phyloP scores from a whole-genome alignment of 1,140 invertebrate genomes.

The Drosophila punjabiensis region DNA sequence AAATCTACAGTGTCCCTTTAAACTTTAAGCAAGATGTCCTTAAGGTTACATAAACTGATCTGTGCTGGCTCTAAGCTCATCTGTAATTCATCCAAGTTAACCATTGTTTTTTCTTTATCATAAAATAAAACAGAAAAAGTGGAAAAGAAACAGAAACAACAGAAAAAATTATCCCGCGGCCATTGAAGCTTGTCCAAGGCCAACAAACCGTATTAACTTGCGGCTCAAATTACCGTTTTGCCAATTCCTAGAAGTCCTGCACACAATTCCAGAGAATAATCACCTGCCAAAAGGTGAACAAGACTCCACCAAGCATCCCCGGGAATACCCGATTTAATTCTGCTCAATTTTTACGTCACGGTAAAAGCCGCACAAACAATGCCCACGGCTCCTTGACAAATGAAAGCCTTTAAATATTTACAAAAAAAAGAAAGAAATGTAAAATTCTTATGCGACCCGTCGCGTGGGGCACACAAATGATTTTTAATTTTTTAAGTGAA shows the following conservation, averaged over 20 bases:
- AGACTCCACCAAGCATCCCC: too few species aligned
- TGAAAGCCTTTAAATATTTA: conserved; percentile 73
- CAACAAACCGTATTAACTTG: conserved; percentile 15
- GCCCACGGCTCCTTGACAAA: conserved; percentile 41
- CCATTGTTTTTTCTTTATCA: neutral
- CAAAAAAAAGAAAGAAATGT: conserved; percentile 6
- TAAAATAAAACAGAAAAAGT: neutral
- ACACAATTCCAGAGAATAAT: conserved; percentile 15
- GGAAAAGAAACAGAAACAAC: neutral
- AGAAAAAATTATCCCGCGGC: neutral
- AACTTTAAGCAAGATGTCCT: neutral
- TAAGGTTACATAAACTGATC: neutral
- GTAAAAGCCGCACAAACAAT: conserved; percentile 28
- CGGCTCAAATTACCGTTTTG: conserved; percentile 28
- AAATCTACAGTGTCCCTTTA: neutral
- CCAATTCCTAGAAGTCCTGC: conserved; percentile 17
- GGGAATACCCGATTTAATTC: conserved; percentile 19
- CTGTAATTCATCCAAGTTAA: neutral
- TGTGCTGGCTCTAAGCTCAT: neutral
- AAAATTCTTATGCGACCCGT: conserved; percentile 14
- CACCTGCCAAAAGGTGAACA: conserved; percentile 19
- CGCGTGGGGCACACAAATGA: conserved; percentile 14
- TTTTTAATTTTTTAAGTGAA: conserved; percentile 79
- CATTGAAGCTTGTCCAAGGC: neutral
- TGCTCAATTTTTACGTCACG: conserved; percentile 5